Evolutionary conservation across 2,797 vertebrate genomes (phyloP), one percentile per base, ranked within the genome.

Genomic region (Onychomys torridus): DNA sequence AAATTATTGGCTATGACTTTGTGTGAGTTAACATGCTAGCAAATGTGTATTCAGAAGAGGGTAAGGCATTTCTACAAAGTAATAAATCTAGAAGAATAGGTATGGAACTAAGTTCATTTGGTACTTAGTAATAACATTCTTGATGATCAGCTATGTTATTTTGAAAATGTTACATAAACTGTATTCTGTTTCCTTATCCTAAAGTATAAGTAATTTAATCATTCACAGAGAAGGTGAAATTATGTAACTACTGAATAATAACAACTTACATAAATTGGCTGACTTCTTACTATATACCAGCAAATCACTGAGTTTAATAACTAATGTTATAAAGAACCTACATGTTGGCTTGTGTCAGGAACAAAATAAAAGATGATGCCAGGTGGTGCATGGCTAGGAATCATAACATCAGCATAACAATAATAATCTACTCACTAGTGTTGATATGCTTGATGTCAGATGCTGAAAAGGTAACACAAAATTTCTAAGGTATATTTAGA

Each of bases 201-300:
- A 85, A 84, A 97, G 52, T 65, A 27, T 6, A 97, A 88, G 69
- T 90, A 92, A 76, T 89, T 40, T 29, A 81, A 84, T 52, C 10
- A 11, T 78, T 43, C 29, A 82, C 17, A 55, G 3, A 61, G 61
- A 61, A 82, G 88, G 21, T 67, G 2, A 85, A 69, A 82, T 46
- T 40, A n/a, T 40, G 0, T 77, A 67, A 1, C 67, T 46, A 59
- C 73, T 83, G 9, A 59, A 84, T 23, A 86, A 25, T 49, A 85
- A 5, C 19, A 61, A 1, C 25, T 85, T n/a, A 43, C n/a, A 82
- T 40, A 69, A 7, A 76, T 75, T 78, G 61, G 27, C 85, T 90
- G 59, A 65, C 25, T 90, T 94, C 37, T 67, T 46, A n/a, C 57
- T 67, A 34, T 11, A 55, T 25, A 19, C 12, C 73, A 85, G 16